phyloP scores from a whole-genome alignment of 2,113 vertebrate species.

The Sminthopsis crassicaudata region DNA sequence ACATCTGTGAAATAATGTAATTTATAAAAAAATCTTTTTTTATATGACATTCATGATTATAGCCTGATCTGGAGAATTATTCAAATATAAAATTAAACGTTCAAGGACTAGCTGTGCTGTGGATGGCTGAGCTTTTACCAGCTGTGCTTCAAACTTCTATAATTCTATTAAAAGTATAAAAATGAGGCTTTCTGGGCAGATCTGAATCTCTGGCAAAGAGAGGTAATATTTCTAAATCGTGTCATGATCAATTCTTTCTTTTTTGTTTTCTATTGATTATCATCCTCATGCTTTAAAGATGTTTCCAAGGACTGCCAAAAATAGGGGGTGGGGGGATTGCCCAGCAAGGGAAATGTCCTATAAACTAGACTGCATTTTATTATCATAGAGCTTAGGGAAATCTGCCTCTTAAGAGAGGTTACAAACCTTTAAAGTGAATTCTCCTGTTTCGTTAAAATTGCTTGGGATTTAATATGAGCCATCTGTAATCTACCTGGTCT shows the following conservation, averaged over 20 bases:
- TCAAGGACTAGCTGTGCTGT: conserved; percentile 83
- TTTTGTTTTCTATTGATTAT: conserved; percentile 76
- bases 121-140: conserved; percentile 83
- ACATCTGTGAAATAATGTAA: conserved; percentile 89
- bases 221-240: conserved; percentile 73
- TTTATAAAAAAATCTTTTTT: conserved; percentile 85
- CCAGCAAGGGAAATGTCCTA: conserved; percentile 59
- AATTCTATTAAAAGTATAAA: conserved; percentile 83
- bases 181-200: conserved; percentile 75
- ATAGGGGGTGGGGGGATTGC: conserved; percentile 29
- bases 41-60: conserved; percentile 89
- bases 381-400: conserved; percentile 78
- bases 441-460: conserved; percentile 81
- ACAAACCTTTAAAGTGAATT: conserved; percentile 84
- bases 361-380: conserved; percentile 78
- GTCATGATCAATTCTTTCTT: conserved; percentile 71
- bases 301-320: conserved; percentile 43
- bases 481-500: conserved; percentile 69
- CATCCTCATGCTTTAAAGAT: conserved; percentile 67
- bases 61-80: conserved; percentile 87
- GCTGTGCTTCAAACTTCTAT: conserved; percentile 83
- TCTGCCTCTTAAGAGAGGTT: conserved; percentile 81
- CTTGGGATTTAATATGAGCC: conserved; percentile 77
- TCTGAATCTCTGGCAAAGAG: conserved; percentile 69
- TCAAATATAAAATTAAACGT: conserved; percentile 89